These are phyloP conservation scores for Chrysotoxum bicinctum DNA, from an alignment of 2,888 invertebrate genomes.

Conservation along the genomic window DNA sequence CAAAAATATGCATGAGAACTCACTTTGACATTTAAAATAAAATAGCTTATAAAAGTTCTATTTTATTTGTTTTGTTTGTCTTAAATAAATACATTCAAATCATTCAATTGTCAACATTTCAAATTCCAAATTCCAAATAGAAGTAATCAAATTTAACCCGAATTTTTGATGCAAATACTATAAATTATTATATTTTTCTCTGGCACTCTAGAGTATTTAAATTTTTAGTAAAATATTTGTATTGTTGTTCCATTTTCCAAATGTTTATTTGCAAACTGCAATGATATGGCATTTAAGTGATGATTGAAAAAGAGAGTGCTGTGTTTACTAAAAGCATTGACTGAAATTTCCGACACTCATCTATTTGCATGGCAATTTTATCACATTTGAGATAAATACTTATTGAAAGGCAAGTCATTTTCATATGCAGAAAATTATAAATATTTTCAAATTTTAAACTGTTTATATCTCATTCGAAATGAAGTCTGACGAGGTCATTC, in stretches of 20 bases:
- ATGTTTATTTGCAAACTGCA: not conserved
- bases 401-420: constrained; percentile 15
- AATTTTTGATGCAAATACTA: not conserved
- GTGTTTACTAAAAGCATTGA: constrained; percentile 31
- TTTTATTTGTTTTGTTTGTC: too few relatives aligned
- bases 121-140: not conserved
- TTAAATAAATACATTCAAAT: not conserved
- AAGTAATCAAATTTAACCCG: not conserved
- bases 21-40: too few relatives aligned
- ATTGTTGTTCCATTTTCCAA: constrained; percentile 1
- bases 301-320: constrained; percentile 37
- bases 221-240: not conserved
- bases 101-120: not conserved
- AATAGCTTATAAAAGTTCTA: too few relatives aligned
- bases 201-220: not conserved
- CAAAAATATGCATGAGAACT: too few relatives aligned
- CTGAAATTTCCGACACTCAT: constrained; percentile 28
- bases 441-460: constrained; percentile 30
- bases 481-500: constrained; percentile 33
- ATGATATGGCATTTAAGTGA: constrained; percentile 24
- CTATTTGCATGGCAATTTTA: constrained; percentile 7
- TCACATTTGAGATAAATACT: constrained; percentile 2
- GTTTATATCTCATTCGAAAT: constrained; percentile 1
- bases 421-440: not conserved
- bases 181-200: constrained; percentile 3